These are phyloP conservation scores for Sphenodon punctatus DNA, from an alignment of 2,797 vertebrate genomes.

Conservation along the genomic window DNA sequence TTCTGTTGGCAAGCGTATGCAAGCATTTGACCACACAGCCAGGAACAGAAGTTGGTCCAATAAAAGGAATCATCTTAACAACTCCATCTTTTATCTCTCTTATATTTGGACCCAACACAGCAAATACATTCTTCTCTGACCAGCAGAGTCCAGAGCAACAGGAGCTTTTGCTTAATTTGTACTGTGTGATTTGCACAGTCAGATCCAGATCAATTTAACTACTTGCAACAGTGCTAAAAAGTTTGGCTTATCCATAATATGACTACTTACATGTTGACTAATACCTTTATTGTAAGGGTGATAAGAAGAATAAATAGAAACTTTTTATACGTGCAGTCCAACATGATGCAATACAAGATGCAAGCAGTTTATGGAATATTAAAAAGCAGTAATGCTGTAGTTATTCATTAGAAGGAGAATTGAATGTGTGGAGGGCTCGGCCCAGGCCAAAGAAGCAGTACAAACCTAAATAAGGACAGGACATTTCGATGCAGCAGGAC, in stretches of 20 bases:
- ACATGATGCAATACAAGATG: rapidly evolving
- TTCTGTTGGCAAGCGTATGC: too few relatives aligned
- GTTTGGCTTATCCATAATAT: slow-evolving; percentile 25
- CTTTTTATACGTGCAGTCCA: slow-evolving; percentile 27
- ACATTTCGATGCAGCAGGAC: background rate
- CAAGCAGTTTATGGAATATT: slow-evolving; percentile 6
- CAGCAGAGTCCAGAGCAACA: background rate
- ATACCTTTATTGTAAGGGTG: background rate
- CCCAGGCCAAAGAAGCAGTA: background rate
- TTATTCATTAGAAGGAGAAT: background rate
- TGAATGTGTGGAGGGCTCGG: background rate
- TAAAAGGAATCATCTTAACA: too few relatives aligned
- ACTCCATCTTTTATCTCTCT: too few relatives aligned
- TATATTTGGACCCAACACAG: too few relatives aligned
- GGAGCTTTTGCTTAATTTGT: background rate
- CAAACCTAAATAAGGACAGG: background rate
- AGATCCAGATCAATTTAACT: background rate
- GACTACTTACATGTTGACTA: slow-evolving; percentile 30
- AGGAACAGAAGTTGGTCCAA: too few relatives aligned
- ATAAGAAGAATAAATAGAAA: slow-evolving; percentile 21
- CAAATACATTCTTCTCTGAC: background rate
- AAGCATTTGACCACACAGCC: too few relatives aligned
- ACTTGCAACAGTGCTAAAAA: slow-evolving; percentile 27
- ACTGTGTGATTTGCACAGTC: background rate
- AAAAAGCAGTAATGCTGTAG: slow-evolving; percentile 10